Evolutionary conservation across 2,888 invertebrate species (phyloP), one percentile per base, ranked within the genome.

Genomic region (Anthoptus insignis): DNA sequence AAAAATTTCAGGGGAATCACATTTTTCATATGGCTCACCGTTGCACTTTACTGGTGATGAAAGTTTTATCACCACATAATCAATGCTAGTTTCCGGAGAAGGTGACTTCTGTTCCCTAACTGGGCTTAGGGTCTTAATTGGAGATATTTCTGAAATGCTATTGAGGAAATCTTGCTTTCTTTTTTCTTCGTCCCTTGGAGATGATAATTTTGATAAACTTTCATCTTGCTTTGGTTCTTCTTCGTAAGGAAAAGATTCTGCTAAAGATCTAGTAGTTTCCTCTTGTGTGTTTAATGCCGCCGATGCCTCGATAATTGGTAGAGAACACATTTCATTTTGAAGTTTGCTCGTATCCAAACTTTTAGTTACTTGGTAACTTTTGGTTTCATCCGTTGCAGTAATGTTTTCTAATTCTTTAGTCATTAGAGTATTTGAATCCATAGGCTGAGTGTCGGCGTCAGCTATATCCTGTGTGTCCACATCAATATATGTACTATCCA

Each of bases 121-220:
- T 1, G 93, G 91, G 64, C 91, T 91, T 76, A 88, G 77, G 2
- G 79, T 82, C 80, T 92, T 93, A 65, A 95, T 95, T 0, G 95
- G 95, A 0, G 95, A 95, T 80, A 95, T 95, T 78, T 95, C 94
- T 16, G 92, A 71, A 8, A 95, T 95, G 68, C 91, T 91, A 73
- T 94, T 92, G 14, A 95, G 77, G 65, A 95, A 93, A 77, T 95
- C 95, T 74, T 88, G 82, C 64, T 93, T 89, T 71, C 91, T 86
- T 68, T 88, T 83, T 29, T 77, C 81, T 27, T 86, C 84, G 39
- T 87, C 85, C 76, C 86, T 85, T 14, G 81, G 83, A n/a, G n/a
- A n/a, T 0, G 93, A 92, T 9, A 57, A 39, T 50, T 37, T 56
- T 1, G 93, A 93, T 11, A 85, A 89, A 50, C 59, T 69, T n/a